Conservation (phyloP, 2,888 invertebrate species). For the Entomobrya multifasciata region DNA sequence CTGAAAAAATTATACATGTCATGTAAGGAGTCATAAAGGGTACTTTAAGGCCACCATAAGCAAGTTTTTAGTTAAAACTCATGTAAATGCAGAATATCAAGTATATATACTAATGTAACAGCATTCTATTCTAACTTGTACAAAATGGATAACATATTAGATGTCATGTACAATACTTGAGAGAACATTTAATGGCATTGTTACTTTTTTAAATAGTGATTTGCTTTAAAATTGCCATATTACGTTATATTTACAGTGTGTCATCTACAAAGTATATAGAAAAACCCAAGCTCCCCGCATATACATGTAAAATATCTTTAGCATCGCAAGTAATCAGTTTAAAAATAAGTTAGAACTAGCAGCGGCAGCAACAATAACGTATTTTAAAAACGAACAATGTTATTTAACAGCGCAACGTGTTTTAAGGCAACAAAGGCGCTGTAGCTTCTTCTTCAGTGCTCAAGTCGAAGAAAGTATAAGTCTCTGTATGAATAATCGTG, state of each 20-base stretch:
- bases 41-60: conserved; percentile 30
- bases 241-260: not conserved
- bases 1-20: no score
- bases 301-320: not conserved
- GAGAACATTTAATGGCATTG: not conserved
- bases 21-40: no score
- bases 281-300: not conserved
- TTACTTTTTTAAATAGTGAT: not conserved
- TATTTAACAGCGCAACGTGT: conserved; percentile 45
- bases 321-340: conserved; percentile 1
- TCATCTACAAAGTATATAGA: not conserved
- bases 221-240: not conserved
- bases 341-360: conserved; percentile 20
- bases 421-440: conserved; percentile 21
- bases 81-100: conserved; percentile 32
- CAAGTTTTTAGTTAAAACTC: not conserved
- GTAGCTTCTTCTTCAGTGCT: conserved; percentile 21
- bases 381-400: conserved; percentile 3
- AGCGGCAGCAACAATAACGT: not conserved
- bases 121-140: not conserved
- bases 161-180: no score
- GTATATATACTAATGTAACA: not conserved
- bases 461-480: conserved; percentile 66
- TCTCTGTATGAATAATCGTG: conserved; percentile 65
- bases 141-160: conserved; percentile 1